Evolutionary conservation across 2,113 vertebrate species (phyloP).

Genomic region (Bufo bufo): DNA sequence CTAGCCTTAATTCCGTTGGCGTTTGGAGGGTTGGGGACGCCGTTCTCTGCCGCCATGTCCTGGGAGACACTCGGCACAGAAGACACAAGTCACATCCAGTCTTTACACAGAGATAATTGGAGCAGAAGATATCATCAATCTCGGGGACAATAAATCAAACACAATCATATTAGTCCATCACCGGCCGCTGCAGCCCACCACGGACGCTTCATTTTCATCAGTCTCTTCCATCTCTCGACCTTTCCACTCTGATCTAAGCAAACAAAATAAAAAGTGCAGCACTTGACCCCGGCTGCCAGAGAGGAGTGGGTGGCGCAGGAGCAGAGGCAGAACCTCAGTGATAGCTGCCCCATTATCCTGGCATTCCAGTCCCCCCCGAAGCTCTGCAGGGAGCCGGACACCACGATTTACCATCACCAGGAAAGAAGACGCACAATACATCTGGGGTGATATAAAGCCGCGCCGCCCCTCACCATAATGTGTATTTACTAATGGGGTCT

Average conservation of each 20-base stretch:
- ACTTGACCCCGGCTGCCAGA: constrained; percentile 21
- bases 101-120: constrained; percentile 56
- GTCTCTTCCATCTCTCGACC: constrained; percentile 38
- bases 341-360: neutral
- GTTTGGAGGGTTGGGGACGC: neutral
- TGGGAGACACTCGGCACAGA: neutral
- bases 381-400: neutral
- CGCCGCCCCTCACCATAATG: neutral
- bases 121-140: constrained; percentile 52
- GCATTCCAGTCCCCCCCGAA: neutral
- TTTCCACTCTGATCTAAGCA: constrained; percentile 50
- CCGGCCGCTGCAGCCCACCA: too few relatives aligned
- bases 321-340: neutral
- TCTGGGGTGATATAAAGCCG: neutral
- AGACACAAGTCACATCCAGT: constrained; percentile 15
- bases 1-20: too few relatives aligned
- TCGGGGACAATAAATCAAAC: constrained; percentile 53
- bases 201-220: constrained; percentile 40
- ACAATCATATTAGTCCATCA: constrained; percentile 56
- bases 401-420: neutral
- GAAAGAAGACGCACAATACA: neutral
- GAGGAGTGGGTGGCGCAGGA: too few relatives aligned
- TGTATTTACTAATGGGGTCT: constrained; percentile 39
- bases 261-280: constrained; percentile 45
- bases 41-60: neutral